A percentile compares a stretch with the other conserved stretches of the same genome.
Evolutionary conservation across 2,113 vertebrate species (phyloP).

Genomic region (Neopipo cinnamomea): DNA sequence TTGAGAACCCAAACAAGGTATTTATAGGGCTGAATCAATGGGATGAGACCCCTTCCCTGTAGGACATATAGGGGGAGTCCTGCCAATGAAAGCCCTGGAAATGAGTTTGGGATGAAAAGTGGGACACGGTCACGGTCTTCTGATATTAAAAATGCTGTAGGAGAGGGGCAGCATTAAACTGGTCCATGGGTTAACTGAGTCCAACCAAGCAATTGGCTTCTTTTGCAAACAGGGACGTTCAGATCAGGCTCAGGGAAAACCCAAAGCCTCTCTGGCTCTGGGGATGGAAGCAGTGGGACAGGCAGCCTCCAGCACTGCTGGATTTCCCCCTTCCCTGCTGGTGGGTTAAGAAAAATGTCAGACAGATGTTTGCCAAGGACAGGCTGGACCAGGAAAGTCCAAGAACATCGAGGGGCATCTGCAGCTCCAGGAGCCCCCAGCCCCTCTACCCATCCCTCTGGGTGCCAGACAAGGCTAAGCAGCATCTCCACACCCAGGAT

Average conservation of each 20-base stretch:
- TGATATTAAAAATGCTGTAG: not conserved
- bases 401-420: rapidly evolving
- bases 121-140: rapidly evolving
- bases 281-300: not conserved
- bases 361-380: not conserved
- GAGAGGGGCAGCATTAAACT: not conserved
- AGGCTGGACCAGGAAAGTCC: not conserved
- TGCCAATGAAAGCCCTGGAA: not conserved
- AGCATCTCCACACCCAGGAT: not conserved
- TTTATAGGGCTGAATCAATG: not conserved
- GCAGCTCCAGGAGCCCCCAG: not conserved
- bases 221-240: not conserved
- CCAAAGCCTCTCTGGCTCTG: not conserved
- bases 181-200: not conserved
- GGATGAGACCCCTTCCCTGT: not conserved
- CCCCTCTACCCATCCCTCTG: not conserved
- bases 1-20: not conserved
- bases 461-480: rapidly evolving
- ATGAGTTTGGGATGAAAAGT: not conserved
- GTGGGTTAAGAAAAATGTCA: not conserved
- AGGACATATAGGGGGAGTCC: not conserved
- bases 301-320: not conserved
- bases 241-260: not conserved
- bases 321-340: not conserved
- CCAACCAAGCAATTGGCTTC: not conserved